phyloP scores from a whole-genome alignment of 2,888 invertebrate species.

The Hydrotaea cyrtoneurina region DNA sequence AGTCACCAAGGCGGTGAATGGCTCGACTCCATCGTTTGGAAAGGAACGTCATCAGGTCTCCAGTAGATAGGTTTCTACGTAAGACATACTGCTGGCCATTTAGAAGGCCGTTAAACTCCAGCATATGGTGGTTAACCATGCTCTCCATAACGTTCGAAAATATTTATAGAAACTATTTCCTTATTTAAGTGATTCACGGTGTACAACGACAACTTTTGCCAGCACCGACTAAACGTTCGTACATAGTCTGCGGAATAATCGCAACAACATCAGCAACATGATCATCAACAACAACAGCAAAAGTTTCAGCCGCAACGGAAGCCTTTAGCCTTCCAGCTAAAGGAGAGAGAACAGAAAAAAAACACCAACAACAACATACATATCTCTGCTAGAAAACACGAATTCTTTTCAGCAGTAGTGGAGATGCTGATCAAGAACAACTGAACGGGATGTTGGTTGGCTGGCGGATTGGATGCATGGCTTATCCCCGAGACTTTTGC shows the following conservation, averaged over 20 bases:
- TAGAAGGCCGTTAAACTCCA: too few relatives aligned
- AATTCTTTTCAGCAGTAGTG: conserved; percentile 45
- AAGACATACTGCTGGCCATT: too few relatives aligned
- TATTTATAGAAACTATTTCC: too few relatives aligned
- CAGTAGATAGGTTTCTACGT: too few relatives aligned
- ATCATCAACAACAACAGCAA: conserved; percentile 6
- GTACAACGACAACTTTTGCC: conserved; percentile 21
- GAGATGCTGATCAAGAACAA: conserved; percentile 36
- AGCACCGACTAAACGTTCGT: conserved; percentile 36
- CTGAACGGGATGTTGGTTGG: conserved; percentile 3
- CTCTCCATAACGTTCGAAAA: too few relatives aligned
- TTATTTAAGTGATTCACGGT: background rate
- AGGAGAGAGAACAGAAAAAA: background rate
- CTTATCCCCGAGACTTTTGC: conserved; percentile 56
- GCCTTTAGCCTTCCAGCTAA: conserved; percentile 50
- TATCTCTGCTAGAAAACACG: conserved; percentile 52
- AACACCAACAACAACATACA: background rate
- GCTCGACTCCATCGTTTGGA: too few relatives aligned
- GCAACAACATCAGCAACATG: conserved; percentile 40
- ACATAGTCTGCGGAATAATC: conserved; percentile 12
- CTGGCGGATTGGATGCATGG: conserved; percentile 27
- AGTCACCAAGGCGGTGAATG: too few relatives aligned
- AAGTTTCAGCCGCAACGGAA: conserved; percentile 49
- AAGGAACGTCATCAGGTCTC: too few relatives aligned
- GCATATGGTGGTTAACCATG: too few relatives aligned